Conservation (phyloP, 2,113 vertebrate species). For the Octodon degus region DNA sequence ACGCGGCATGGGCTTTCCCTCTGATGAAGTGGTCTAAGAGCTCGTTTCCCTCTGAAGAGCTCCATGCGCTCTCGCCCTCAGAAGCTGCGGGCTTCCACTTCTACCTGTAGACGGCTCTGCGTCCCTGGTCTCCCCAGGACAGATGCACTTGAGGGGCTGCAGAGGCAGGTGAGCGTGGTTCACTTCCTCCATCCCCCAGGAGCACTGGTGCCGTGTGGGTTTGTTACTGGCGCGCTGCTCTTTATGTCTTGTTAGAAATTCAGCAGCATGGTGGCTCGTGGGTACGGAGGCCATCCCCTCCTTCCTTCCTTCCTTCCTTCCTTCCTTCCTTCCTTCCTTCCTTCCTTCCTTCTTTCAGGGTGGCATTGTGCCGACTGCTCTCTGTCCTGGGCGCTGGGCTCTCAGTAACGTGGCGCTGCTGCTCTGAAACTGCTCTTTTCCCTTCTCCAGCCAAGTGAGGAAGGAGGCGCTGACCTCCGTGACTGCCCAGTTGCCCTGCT, state of each 20-base stretch:
- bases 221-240: too few species aligned
- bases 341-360: neutral
- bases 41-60: rapidly evolving
- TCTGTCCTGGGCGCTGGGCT: neutral
- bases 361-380: neutral
- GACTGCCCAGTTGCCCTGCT: rapidly evolving
- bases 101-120: too few species aligned
- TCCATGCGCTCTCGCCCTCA: rapidly evolving
- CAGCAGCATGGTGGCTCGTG: rapidly evolving
- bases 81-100: rapidly evolving
- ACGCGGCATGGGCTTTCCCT: neutral
- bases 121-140: neutral
- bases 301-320: neutral
- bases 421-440: neutral
- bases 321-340: too few species aligned
- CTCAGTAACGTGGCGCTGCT: too few species aligned
- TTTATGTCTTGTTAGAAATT: neutral
- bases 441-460: too few species aligned
- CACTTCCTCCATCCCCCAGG: neutral
- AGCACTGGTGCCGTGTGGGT: rapidly evolving
- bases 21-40: neutral
- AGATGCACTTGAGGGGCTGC: neutral
- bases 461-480: rapidly evolving
- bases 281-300: too few species aligned
- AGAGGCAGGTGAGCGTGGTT: too few species aligned